These are phyloP conservation scores for Plebejus melissa DNA, from an alignment of 2,888 invertebrate species.

Conservation along the genomic window DNA sequence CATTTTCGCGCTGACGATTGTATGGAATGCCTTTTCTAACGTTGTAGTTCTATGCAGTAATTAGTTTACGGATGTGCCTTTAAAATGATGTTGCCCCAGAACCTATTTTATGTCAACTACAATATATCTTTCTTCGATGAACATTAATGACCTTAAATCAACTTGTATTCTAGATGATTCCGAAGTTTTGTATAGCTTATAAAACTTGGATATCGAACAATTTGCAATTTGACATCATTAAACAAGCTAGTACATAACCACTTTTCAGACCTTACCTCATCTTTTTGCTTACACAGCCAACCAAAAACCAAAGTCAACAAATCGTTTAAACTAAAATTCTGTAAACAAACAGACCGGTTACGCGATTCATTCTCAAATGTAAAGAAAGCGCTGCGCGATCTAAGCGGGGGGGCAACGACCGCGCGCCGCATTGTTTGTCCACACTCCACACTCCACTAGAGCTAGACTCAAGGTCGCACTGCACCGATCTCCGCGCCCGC, in stretches of 20 bases:
- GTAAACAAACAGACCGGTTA: slow-evolving; percentile 4
- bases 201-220: too few relatives aligned
- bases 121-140: too few relatives aligned
- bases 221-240: too few relatives aligned
- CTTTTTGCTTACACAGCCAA: background rate
- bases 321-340: background rate
- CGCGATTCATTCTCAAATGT: background rate
- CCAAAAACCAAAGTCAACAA: background rate
- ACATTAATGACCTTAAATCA: too few relatives aligned
- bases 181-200: too few relatives aligned
- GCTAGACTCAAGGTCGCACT: slow-evolving; percentile 3
- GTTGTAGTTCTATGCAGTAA: too few relatives aligned
- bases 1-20: too few relatives aligned
- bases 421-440: slow-evolving; percentile 13
- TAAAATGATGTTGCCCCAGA: too few relatives aligned
- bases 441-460: slow-evolving; percentile 18
- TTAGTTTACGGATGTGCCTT: too few relatives aligned
- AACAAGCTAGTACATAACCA: background rate
- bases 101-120: too few relatives aligned
- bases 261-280: background rate
- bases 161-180: too few relatives aligned
- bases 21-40: too few relatives aligned
- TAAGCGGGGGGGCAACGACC: slow-evolving; percentile 8
- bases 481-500: background rate
- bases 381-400: slow-evolving; percentile 14